Evolutionary conservation across 2,113 vertebrate genomes (phyloP).

Genomic region (Ondatra zibethicus): DNA sequence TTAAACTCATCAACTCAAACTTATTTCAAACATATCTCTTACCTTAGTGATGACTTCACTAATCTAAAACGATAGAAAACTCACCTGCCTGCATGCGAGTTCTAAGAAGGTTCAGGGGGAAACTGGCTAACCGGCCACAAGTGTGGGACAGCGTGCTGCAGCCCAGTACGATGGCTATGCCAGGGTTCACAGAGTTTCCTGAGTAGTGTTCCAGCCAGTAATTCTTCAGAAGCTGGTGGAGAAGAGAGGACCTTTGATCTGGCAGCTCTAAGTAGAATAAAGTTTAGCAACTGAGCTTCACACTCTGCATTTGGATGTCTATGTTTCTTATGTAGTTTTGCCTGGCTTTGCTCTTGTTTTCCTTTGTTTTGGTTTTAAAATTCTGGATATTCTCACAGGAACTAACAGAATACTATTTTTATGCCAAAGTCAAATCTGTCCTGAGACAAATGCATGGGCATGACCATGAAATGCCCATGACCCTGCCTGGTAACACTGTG

Average conservation of each 20-base stretch:
- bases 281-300: background rate
- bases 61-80: background rate
- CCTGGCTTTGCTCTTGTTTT: background rate
- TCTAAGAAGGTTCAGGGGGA: conserved; percentile 92
- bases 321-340: background rate
- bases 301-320: background rate
- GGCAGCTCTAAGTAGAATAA: background rate
- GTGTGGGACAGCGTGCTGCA: conserved; percentile 93
- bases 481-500: background rate
- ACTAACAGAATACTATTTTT: background rate
- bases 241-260: conserved; percentile 55
- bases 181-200: conserved; percentile 90
- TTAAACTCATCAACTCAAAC: conserved; percentile 2
- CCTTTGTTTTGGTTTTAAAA: conserved; percentile 29
- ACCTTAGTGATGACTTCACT: background rate
- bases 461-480: background rate
- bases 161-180: conserved; percentile 89
- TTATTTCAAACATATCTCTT: conserved; percentile 48
- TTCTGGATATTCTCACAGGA: background rate
- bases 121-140: conserved; percentile 93
- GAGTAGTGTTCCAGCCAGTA: conserved; percentile 90
- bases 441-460: background rate
- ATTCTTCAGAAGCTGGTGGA: conserved; percentile 92
- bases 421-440: background rate
- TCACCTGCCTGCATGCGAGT: conserved; percentile 95